A percentile compares a stretch with the other conserved stretches of the same genome.
phyloP scores from a whole-genome alignment of 2,113 vertebrate species.

The Naja naja region DNA sequence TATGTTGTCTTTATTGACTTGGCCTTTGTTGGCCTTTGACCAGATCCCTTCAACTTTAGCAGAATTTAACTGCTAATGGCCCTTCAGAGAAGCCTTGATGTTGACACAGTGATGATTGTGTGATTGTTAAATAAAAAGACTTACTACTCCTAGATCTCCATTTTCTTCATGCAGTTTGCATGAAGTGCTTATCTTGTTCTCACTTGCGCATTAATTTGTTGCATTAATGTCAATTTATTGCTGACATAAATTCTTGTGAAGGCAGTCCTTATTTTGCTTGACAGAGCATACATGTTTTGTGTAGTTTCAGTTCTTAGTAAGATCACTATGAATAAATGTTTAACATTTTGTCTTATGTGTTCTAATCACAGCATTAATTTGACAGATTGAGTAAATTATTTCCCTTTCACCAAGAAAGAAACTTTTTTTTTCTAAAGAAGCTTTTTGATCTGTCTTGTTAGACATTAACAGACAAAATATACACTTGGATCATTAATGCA shows the following conservation, averaged over 20 bases:
- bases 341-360: conserved; percentile 19
- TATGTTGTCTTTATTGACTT: background rate
- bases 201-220: background rate
- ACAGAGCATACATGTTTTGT: background rate
- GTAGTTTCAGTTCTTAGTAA: conserved; percentile 6
- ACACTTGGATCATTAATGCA: background rate
- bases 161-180: background rate
- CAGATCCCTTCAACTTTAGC: background rate
- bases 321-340: background rate
- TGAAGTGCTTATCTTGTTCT: background rate
- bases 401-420: conserved; percentile 1
- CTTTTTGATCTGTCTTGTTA: background rate
- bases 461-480: background rate
- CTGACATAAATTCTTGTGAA: background rate
- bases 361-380: background rate
- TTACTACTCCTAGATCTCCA: background rate
- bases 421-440: background rate
- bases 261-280: background rate
- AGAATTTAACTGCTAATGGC: background rate
- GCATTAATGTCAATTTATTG: background rate
- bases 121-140: background rate
- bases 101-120: background rate
- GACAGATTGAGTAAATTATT: conserved; percentile 5
- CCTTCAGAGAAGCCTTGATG: background rate
- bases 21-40: background rate